Base-by-base conservation (phyloP, 2,113 vertebrate species). In the Pelobates fuscus region DNA sequence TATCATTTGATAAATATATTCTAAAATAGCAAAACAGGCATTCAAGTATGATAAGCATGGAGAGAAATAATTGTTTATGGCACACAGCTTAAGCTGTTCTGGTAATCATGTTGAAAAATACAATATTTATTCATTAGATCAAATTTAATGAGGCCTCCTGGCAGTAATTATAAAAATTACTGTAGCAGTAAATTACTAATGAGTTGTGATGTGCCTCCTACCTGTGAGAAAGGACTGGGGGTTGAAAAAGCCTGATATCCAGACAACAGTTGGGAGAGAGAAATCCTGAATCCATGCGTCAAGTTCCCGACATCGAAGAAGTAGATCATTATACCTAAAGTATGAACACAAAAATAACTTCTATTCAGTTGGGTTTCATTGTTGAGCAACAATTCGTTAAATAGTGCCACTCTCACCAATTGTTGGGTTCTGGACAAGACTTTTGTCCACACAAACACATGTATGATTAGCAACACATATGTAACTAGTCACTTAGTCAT, bases 71-170 rank as follows among this genome's bases (percentile, higher is more conserved):
- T 98, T 98, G 95, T 98, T 98, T 98, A 97, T 95, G 95, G 96
- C 95, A 93, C 93, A 95, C 93, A 92, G 95, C 95, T 97, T 95
- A 95, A 95, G 95, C 95, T 98, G 95, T 96, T 97, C 95, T 98
- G 94, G 93, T 98, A 99, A 99, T 99, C 97, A 97, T 93, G 93
- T 96, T 96, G 95, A 97, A 97, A 98, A 99, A 99, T 99, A 99
- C 96, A 99, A 98, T 99, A 99, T 99, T 99, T 99, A 99, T 99
- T 99, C 97, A 99, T 99, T 99, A 99, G 95, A 98, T 97, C 95
- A 96, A 95, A 98, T 97, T 98, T 98, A 98, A 98, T 98, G 97
- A 98, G 95, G 97, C 96, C 97, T 98, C 92, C 96, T 96, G 95
- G 97, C 94, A 97, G 95, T 98, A 98, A 98, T 98, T 98, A 98